phyloP scores from a whole-genome alignment of 1,140 invertebrate species.

The Onthophagus taurus region DNA sequence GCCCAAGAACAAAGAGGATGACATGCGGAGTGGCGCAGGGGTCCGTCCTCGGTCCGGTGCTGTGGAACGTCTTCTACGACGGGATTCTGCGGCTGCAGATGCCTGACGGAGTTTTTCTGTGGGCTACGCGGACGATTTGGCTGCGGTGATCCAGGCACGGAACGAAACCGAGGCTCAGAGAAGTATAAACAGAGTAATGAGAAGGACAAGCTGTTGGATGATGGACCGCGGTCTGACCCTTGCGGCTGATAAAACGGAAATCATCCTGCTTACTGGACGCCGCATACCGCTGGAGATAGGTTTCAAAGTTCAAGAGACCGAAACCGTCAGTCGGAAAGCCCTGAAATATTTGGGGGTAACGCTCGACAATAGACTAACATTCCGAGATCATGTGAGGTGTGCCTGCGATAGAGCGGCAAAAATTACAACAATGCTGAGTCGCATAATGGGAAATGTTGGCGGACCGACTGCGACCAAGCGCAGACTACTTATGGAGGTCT shows the following conservation, averaged over 20 bases:
- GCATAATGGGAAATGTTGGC: not conserved
- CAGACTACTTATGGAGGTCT: not conserved
- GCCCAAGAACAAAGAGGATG: not conserved
- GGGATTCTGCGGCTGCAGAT: constrained; percentile 17
- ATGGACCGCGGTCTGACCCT: not conserved
- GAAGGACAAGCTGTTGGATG: not conserved
- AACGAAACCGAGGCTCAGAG: not conserved
- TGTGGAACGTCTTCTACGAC: constrained; percentile 33
- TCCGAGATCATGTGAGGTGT: not conserved
- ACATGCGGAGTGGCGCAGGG: constrained; percentile 26
- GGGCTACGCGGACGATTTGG: constrained; percentile 30
- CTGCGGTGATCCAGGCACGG: constrained; percentile 14
- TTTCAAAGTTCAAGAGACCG: not conserved
- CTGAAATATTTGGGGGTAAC: constrained; percentile 6
- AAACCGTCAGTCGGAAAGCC: not conserved
- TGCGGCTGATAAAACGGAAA: not conserved
- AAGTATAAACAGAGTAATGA: not conserved
- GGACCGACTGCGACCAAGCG: not conserved
- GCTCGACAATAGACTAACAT: not conserved
- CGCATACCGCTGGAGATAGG: not conserved
- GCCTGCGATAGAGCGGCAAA: not conserved
- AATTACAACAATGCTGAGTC: not conserved
- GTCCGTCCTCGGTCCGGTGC: constrained; percentile 26
- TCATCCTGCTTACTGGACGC: not conserved
- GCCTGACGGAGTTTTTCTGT: constrained; percentile 16